Base-by-base conservation (phyloP, 92 coral and sea anemone genomes). In the Paramuricea clavata region DNA sequence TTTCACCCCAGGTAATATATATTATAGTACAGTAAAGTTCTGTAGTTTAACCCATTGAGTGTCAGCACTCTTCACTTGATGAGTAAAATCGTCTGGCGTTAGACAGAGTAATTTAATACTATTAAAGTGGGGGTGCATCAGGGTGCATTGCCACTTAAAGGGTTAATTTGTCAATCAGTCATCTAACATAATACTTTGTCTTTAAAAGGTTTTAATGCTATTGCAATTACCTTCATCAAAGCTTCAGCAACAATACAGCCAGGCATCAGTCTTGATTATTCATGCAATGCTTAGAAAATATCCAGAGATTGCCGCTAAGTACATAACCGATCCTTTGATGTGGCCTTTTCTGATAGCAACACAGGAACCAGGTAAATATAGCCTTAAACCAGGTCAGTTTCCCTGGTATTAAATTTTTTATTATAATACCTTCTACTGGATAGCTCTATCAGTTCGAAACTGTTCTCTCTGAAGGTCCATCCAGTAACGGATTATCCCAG, bases 1-100 rank as follows among this genome's bases (percentile, higher is more conserved):
- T 94, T 8, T 86, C 90, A 12, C 96, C 96, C 16, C 99, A 96
- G 98, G 99, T 96, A 30, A 76, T 23, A 57, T 65, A 11, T 65
- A 5, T 28, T 10, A 28, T 56, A 6, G 7, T 28, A 34, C 74
- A 67, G 74, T n/a, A n/a, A n/a, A n/a, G n/a, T n/a, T n/a, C n/a
- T n/a, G n/a, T n/a, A n/a, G 5, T 70, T 25, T 67, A 5, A 22
- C 22, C 27, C 6, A 1, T 9, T 12, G 1, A 67, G 34, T 27
- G 3, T 1, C 72, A 27, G 13, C 72, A 65, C 8, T 12, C 34
- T 6, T 28, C n/a, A n/a, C n/a, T n/a, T n/a, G n/a, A n/a, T n/a
- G n/a, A n/a, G n/a, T n/a, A n/a, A n/a, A n/a, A n/a, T n/a, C n/a
- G n/a, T n/a, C n/a, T n/a, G n/a, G n/a, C n/a, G n/a, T n/a, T n/a